Conservation (phyloP, 1,140 invertebrate species). For the Papilio aristodemus region DNA sequence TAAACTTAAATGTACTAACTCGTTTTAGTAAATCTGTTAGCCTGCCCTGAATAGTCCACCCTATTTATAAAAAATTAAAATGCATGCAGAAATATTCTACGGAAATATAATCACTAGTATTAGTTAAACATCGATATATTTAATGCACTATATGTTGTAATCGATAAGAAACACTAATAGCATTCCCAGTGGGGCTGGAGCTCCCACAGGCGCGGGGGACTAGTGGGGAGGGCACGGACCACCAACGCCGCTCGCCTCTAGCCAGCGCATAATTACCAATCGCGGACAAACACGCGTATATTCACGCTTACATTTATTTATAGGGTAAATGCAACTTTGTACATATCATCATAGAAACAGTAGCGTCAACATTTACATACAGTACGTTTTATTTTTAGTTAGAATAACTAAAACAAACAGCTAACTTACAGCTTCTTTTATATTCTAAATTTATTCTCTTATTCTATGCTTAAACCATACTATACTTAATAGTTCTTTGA, state of each 20-base stretch:
- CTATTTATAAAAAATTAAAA: too few species aligned
- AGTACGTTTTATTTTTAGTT: too few species aligned
- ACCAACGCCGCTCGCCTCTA: conserved; percentile 67
- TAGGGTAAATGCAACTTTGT: not conserved
- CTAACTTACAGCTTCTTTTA: too few species aligned
- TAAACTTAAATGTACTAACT: too few species aligned
- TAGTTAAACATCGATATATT: conserved; percentile 3
- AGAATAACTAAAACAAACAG: too few species aligned
- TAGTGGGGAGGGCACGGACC: conserved; percentile 48
- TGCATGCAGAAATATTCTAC: not conserved
- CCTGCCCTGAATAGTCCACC: too few species aligned
- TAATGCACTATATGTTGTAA: conserved; percentile 35
- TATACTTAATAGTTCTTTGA: too few species aligned
- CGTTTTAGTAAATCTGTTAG: too few species aligned
- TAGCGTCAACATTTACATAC: not conserved
- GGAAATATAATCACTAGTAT: not conserved
- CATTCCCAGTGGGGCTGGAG: conserved; percentile 37
- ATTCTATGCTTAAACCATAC: too few species aligned
- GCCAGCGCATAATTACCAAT: conserved; percentile 75
- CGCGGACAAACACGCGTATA: conserved; percentile 57
- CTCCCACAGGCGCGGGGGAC: conserved; percentile 34
- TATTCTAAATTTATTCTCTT: too few species aligned
- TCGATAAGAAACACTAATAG: conserved; percentile 36
- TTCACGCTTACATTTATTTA: conserved; percentile 26
- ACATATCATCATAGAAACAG: not conserved